Base-by-base conservation (phyloP, 2,797 vertebrate species). In the Tapirus indicus region DNA sequence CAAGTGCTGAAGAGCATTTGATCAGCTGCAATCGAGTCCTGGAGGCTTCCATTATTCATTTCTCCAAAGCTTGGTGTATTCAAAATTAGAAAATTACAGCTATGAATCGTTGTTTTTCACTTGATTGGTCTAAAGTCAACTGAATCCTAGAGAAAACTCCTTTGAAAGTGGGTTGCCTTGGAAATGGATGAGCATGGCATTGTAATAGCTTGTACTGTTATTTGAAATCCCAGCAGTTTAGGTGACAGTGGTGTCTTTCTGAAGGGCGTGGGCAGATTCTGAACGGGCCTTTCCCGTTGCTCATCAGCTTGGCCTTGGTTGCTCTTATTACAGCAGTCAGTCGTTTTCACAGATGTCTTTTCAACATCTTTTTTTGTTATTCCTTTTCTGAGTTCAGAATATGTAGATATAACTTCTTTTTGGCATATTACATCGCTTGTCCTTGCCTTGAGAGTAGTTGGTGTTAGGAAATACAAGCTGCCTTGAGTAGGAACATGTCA, bases 91-190 rank as follows among this genome's bases (percentile, higher is more conserved):
- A 95, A 92, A 95, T 97, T 80, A 75, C 5, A 83, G 94, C 94
- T 96, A 62, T 86, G 94, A 94, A 93, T 97, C 95, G 96, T 96
- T 96, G 85, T 92, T 97, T 97, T 97, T 94, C 49, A 95, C 87
- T 97, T 90, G 87, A 88, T 94, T 97, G 90, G 93, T 88, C 93
- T 97, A 92, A 98, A 97, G 96, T 97, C 95, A 94, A 66, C 90
- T 88, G 90, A 93, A 72, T 95, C 90, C 89, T 78, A n/a, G 95
- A 95, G 95, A 85, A 97, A 93, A 78, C 72, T 80, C 86, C 62
- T 83, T 71, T 93, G 92, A 77, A 96, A 97, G 78, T 69, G 32
- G 60, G 96, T 97, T 97, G 93, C 97, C 96, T 96, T 97, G 95
- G 96, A 88, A 97, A 97, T 97, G 87, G 89, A 74, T 69, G 93